These are phyloP conservation scores for Sturnira hondurensis DNA, from an alignment of 2,113 vertebrate species.

Conservation along the genomic window DNA sequence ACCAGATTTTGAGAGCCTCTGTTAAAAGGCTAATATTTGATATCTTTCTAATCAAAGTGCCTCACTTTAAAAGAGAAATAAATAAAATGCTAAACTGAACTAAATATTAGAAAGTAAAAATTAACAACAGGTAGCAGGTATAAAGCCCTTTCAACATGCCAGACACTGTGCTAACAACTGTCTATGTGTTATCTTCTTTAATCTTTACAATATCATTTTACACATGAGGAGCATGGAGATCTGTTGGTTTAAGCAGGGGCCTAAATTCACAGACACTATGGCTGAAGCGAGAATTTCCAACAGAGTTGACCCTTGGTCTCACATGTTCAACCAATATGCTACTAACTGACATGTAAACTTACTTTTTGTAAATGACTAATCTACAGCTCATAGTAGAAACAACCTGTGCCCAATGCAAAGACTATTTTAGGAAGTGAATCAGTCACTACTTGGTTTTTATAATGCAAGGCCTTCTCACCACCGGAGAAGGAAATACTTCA, in stretches of 20 bases:
- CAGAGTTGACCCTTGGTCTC: background rate
- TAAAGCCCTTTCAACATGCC: background rate
- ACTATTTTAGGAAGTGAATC: background rate
- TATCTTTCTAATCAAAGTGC: background rate
- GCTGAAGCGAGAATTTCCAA: background rate
- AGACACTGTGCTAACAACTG: background rate
- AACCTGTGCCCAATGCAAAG: background rate
- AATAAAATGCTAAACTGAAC: background rate
- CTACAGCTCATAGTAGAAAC: background rate
- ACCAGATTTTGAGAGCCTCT: background rate
- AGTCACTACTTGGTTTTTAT: background rate
- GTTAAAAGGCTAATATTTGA: background rate
- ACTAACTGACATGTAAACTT: background rate
- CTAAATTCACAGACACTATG: background rate
- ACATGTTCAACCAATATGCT: background rate
- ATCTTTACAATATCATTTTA: background rate
- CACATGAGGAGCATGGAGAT: accelerated
- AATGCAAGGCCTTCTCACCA: background rate
- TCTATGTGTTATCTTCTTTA: background rate
- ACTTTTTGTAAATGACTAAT: background rate
- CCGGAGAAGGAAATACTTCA: background rate
- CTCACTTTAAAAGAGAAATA: background rate
- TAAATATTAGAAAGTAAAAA: conserved; percentile 11
- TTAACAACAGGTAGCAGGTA: background rate
- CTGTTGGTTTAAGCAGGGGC: background rate